phyloP scores from a whole-genome alignment of 1,140 invertebrate genomes.

The Papilio xuthus region DNA sequence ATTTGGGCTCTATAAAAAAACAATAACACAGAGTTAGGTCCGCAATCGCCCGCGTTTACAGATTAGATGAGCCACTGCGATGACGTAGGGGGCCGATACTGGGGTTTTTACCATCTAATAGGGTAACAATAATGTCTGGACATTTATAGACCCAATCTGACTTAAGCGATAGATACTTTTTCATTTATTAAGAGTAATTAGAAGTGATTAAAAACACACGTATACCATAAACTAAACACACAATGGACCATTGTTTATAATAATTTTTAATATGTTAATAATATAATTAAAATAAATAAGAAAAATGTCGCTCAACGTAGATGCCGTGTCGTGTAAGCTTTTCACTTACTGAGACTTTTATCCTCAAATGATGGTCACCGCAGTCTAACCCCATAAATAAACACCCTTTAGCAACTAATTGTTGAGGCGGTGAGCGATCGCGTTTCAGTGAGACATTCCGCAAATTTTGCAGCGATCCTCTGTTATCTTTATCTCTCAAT shows the following conservation, averaged over 20 bases:
- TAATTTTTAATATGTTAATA: background rate
- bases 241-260: background rate
- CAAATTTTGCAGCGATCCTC: conserved; percentile 18
- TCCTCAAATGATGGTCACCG: conserved; percentile 41
- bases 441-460: conserved; percentile 44
- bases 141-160: background rate
- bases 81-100: conserved; percentile 43
- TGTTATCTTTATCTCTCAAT: background rate
- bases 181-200: no score
- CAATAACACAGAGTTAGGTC: conserved; percentile 71
- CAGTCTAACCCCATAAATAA: conserved; percentile 59
- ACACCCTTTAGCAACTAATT: conserved; percentile 75
- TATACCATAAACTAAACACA: no score
- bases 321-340: background rate
- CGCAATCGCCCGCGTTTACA: conserved; percentile 55
- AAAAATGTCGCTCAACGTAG: background rate
- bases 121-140: conserved; percentile 41
- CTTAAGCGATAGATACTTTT: background rate
- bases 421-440: conserved; percentile 63
- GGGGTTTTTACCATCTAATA: conserved; percentile 42
- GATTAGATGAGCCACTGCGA: conserved; percentile 55
- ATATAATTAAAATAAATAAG: no score
- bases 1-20: conserved; percentile 68
- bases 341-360: background rate
- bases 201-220: no score